Percentiles rank a stretch among this genome's conserved stretches.
phyloP scores from a whole-genome alignment of 2,888 invertebrate species.

The Lathronympha strigana region DNA sequence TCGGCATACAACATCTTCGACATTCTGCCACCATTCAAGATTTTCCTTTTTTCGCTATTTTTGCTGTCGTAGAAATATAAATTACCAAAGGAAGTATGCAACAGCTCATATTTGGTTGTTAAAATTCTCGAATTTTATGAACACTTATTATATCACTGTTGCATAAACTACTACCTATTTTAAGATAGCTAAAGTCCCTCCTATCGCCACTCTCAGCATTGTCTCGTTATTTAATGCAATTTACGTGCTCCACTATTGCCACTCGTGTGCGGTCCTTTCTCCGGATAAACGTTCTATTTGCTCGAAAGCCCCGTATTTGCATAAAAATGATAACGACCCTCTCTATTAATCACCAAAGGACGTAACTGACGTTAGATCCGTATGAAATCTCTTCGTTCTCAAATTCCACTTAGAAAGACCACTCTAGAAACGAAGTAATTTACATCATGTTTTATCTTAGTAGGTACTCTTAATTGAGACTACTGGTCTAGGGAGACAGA shows the following conservation, averaged over 20 bases:
- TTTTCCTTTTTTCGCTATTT: no score
- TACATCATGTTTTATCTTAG: no score
- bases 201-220: not conserved
- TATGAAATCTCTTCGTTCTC: not conserved
- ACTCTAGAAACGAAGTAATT: not conserved
- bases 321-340: constrained; percentile 59
- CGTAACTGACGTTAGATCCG: not conserved
- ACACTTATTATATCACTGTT: no score
- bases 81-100: no score
- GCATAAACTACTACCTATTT: no score
- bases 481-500: no score
- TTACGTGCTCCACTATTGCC: constrained; percentile 5
- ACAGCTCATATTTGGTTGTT: no score
- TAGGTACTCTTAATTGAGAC: no score
- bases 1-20: no score
- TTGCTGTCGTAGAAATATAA: no score
- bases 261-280: constrained; percentile 59
- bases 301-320: constrained; percentile 58
- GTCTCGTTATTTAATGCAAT: constrained; percentile 15
- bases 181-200: not conserved
- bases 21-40: no score
- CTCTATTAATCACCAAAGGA: constrained; percentile 46
- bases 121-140: no score
- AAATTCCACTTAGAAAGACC: not conserved
- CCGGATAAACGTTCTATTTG: constrained; percentile 53